These are phyloP conservation scores for Calephelis perditalis DNA, from an alignment of 2,888 invertebrate species.

Conservation along the genomic window DNA sequence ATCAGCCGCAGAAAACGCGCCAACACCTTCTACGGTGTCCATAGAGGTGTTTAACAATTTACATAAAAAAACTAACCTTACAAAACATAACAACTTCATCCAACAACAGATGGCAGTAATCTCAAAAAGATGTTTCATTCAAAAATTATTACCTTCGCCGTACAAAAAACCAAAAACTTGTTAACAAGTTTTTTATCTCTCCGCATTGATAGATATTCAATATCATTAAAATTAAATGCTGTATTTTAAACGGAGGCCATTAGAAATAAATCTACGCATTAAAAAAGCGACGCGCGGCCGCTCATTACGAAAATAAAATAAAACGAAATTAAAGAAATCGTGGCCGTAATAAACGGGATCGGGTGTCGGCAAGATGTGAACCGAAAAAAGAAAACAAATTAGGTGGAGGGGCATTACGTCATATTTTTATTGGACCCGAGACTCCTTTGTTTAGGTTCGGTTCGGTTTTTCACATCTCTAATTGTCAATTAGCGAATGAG, in stretches of 20 bases:
- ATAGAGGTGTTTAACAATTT: no score
- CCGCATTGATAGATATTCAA: constrained; percentile 3
- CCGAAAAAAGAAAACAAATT: constrained; percentile 28
- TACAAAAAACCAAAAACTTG: not conserved
- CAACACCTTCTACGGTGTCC: no score
- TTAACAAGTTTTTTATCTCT: not conserved
- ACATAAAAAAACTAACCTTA: no score
- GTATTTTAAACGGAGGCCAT: not conserved
- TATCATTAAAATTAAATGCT: constrained; percentile 8
- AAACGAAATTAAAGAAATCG: constrained; percentile 33
- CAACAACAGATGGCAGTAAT: no score
- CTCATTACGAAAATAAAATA: constrained; percentile 32
- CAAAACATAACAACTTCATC: no score
- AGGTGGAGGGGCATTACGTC: constrained; percentile 27
- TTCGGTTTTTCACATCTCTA: not conserved
- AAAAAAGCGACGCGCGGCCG: constrained; percentile 28
- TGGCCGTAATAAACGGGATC: constrained; percentile 43
- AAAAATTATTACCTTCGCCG: no score
- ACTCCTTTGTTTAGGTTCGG: constrained; percentile 1
- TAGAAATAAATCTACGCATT: constrained; percentile 15
- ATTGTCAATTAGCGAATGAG: constrained; percentile 11
- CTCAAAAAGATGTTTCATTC: no score
- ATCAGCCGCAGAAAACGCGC: no score
- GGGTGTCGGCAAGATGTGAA: constrained; percentile 33
- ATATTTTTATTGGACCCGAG: constrained; percentile 5